phyloP scores from a whole-genome alignment of 2,888 invertebrate species.

The Polymixis flavicincta region DNA sequence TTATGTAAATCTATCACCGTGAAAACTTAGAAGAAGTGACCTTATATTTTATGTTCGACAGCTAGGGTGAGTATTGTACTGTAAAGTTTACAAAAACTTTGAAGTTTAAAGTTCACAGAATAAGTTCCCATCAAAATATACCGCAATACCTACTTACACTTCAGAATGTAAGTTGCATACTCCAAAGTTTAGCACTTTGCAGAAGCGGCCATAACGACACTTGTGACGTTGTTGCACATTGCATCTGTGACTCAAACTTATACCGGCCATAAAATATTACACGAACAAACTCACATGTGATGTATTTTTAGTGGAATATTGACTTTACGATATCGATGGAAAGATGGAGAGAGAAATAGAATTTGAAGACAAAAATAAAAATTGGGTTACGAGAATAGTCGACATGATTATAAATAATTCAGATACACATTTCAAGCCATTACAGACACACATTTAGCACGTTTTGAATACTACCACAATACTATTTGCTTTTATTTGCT shows the following conservation, averaged over 20 bases:
- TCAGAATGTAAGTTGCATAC: constrained; percentile 9
- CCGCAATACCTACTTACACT: neutral
- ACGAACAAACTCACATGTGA: neutral
- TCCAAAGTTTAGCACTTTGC: constrained; percentile 27
- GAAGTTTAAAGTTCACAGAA: neutral
- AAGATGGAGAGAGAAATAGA: neutral
- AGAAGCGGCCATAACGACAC: constrained; percentile 29
- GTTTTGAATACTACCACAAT: neutral
- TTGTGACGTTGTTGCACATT: constrained; percentile 15
- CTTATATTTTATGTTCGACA: neutral
- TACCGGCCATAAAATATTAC: constrained; percentile 4
- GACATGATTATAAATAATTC: neutral
- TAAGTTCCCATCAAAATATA: neutral
- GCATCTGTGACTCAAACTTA: constrained; percentile 31
- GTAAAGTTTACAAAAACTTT: neutral
- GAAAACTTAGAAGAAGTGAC: no score
- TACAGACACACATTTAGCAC: neutral
- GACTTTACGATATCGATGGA: neutral
- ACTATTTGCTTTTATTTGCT: neutral
- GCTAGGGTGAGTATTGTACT: neutral
- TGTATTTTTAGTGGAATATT: neutral
- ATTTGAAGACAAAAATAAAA: neutral
- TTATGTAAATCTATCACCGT: no score
- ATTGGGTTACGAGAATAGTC: neutral
- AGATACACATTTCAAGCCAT: no score